Base-by-base conservation (phyloP, 2,888 invertebrate genomes). In the Thymelicus sylvestris region DNA sequence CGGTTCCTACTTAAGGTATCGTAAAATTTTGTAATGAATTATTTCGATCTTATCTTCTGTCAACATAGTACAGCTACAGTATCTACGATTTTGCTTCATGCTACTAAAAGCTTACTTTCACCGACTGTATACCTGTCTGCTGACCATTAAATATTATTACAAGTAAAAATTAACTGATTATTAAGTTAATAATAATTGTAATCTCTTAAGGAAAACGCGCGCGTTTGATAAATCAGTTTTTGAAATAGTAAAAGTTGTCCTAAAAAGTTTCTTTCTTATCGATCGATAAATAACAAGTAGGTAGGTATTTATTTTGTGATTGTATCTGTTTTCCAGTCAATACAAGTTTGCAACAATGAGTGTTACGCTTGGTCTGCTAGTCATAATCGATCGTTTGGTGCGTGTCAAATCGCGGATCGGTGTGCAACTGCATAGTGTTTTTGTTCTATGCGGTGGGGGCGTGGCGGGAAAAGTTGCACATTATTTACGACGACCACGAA, bases 401-500 rank as follows among this genome's bases (percentile, higher is more conserved):
- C 75, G 72, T 73, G 73, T 74, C 72, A 71, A 74, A 74, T 75
- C 64, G 73, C 61, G 61, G 64, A 72, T 70, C 66, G 62, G 74
- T 78, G 71, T 74, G 74, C 77, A 76, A 79, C 88, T 89, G 84
- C 85, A 89, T 76, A 75, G 74, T 83, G 82, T 80, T 80, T 69
- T 74, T 88, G 87, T 90, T 85, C 85, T 77, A 73, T 61, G 70
- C 80, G 81, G 83, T 80, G 85, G 89, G 87, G 92, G 93, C 92
- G 93, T 91, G 91, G 86, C 92, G 90, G 92, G 91, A 91, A 93
- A 92, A 92, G 90, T 91, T 92, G 91, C 91, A 88, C 91, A 91
- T 92, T 93, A 93, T 93, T 92, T 93, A 93, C 93, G 91, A 90
- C 83, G 86, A 83, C 92, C 93, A 93, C 93, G 93, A 93, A 91